Evolutionary conservation across 2,797 vertebrate genomes (phyloP), one percentile per base, ranked within the genome.

Genomic region (Pterois miles): DNA sequence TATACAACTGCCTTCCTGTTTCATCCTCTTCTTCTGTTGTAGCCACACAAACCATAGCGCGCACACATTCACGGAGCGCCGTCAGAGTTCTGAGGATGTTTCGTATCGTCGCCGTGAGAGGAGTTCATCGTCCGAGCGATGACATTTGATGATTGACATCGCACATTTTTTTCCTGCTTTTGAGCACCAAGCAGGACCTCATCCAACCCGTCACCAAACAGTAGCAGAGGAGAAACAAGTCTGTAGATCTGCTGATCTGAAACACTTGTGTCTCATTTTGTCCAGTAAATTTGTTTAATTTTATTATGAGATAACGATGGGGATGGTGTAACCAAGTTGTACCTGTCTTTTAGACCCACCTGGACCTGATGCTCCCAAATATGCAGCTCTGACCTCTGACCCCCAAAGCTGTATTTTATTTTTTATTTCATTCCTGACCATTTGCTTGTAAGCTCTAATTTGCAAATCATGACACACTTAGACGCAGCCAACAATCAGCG

Each of bases 1-100:
- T 46, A 79, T 74, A 88, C 88, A 90, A 90, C 91, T 84, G 87
- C 84, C 91, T 88, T 86, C 88, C 90, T 88, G 81, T 87, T 92
- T 87, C 90, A 89, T 90, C 80, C 65, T 76, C 78, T 2, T 83
- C 80, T 78, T 85, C 80, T 85, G 75, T 76, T 78, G 64, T 43
- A 53, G 50, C 23, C 77, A 46, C 69, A 76, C 68, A 46, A 60
- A 52, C 71, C 58, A 76, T 54, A 65, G 72, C 75, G 50, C 69
- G 46, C 60, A 62, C 56, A 70, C 68, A 57, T 20, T 33, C 33
- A n/a, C 29, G 2, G 27, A 57, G 27, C 27, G 8, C 54, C 16
- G 27, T 18, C 54, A 57, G 54, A 58, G 56, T n/a, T 6, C n/a
- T 58, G 18, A 58, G 33, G 34, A 36, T 2, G 20, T 22, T 22